These are phyloP conservation scores for Hydroisotoma schaefferi DNA, from an alignment of 2,888 invertebrate species.

Conservation along the genomic window DNA sequence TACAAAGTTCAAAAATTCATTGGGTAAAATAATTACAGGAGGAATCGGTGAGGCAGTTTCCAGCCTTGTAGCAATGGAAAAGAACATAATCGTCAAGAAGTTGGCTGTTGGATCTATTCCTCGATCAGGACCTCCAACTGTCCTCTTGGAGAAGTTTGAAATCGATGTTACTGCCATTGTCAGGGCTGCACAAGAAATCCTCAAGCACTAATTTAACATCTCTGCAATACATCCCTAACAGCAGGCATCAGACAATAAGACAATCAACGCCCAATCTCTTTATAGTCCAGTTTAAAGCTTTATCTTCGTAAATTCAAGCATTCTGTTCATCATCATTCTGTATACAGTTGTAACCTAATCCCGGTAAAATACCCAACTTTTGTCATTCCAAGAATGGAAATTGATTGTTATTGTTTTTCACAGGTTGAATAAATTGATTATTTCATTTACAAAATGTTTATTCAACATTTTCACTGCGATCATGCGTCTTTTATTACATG, in stretches of 20 bases:
- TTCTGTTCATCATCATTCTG: no score
- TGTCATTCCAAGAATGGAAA: no score
- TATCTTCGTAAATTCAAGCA: no score
- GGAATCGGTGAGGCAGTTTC: slow-evolving; percentile 95
- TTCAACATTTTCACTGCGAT: no score
- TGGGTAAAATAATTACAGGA: slow-evolving; percentile 61
- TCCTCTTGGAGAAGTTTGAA: slow-evolving; percentile 81
- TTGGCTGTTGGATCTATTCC: slow-evolving; percentile 80
- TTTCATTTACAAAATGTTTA: no score
- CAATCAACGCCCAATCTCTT: slow-evolving; percentile 1
- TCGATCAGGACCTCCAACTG: slow-evolving; percentile 85
- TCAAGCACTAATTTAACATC: slow-evolving; percentile 51
- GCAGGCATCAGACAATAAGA: neutral
- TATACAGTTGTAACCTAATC: no score
- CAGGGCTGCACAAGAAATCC: slow-evolving; percentile 63
- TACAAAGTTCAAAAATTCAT: no score
- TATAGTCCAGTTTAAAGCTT: no score
- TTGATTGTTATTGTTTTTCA: no score
- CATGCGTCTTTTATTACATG: no score
- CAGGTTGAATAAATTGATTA: no score
- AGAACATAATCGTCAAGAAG: slow-evolving; percentile 69
- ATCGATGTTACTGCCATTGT: slow-evolving; percentile 78
- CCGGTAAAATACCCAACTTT: no score
- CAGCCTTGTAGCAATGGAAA: slow-evolving; percentile 70
- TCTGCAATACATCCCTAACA: neutral